phyloP scores from a whole-genome alignment of 1,140 invertebrate genomes.

The Drosophila punjabiensis region DNA sequence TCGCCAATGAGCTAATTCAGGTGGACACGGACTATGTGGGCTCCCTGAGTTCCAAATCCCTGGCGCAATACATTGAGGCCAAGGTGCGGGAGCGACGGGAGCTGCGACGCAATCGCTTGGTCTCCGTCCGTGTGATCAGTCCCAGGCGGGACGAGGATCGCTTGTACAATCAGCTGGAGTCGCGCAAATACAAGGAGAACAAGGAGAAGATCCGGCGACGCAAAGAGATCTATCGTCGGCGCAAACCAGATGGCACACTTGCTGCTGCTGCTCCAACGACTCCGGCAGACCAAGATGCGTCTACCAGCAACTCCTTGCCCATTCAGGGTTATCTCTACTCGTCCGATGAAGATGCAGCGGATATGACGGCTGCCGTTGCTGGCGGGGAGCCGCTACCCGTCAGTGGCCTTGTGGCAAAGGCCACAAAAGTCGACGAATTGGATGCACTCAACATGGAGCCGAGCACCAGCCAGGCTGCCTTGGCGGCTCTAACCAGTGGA shows the following conservation, averaged over 20 bases:
- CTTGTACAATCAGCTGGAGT: constrained; percentile 88
- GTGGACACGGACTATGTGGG: constrained; percentile 50
- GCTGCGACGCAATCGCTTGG: constrained; percentile 85
- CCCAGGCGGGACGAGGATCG: constrained; percentile 92
- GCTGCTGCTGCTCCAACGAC: constrained; percentile 31
- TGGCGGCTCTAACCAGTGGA: constrained; percentile 1
- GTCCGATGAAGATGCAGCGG: constrained; percentile 68
- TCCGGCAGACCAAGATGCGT: constrained; percentile 25
- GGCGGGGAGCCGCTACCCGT: neutral
- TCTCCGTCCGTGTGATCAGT: constrained; percentile 90
- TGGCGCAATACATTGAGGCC: constrained; percentile 52
- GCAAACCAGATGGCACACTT: constrained; percentile 48
- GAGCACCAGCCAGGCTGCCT: constrained; percentile 46
- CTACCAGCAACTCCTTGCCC: constrained; percentile 35
- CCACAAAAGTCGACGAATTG: constrained; percentile 60
- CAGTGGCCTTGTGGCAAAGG: constrained; percentile 61
- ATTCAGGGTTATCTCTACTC: constrained; percentile 77
- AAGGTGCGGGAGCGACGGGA: constrained; percentile 63
- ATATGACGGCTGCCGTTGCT: neutral
- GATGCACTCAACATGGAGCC: constrained; percentile 46
- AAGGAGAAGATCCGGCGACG: constrained; percentile 91
- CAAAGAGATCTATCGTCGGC: constrained; percentile 87
- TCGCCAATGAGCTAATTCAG: constrained; percentile 35
- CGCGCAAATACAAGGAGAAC: constrained; percentile 90
- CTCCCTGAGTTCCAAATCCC: constrained; percentile 35